phyloP scores from a whole-genome alignment of 2,797 vertebrate genomes.

The Tauraco hartlaubi region DNA sequence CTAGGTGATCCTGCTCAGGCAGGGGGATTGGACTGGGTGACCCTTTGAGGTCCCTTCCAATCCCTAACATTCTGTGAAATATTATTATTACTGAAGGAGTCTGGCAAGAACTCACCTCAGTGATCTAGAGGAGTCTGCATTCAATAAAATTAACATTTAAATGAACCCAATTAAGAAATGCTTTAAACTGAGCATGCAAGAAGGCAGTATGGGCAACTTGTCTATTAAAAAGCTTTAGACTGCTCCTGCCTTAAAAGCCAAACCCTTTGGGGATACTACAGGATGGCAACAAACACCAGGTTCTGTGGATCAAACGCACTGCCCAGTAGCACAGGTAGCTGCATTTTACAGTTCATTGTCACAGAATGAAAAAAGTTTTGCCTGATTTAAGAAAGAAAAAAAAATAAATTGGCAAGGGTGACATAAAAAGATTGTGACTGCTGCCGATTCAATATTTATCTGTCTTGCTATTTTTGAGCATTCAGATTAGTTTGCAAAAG shows the following conservation, averaged over 20 bases:
- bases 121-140: slow-evolving; percentile 39
- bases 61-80: background rate
- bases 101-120: slow-evolving; percentile 34
- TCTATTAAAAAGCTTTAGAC: background rate
- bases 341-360: background rate
- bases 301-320: background rate
- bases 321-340: too few species aligned
- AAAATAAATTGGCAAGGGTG: background rate
- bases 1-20: too few species aligned
- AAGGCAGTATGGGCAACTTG: background rate
- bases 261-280: background rate
- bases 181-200: slow-evolving; percentile 4
- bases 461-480: slow-evolving; percentile 41
- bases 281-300: background rate
- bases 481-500: slow-evolving; percentile 38
- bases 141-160: slow-evolving; percentile 72
- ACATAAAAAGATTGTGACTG: background rate
- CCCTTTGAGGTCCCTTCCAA: too few species aligned
- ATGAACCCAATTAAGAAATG: slow-evolving; percentile 63
- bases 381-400: slow-evolving; percentile 2
- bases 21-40: too few species aligned
- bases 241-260: background rate
- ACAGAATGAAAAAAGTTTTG: background rate
- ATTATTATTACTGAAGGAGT: background rate
- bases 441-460: slow-evolving; percentile 20